These are phyloP conservation scores for Phocides pigmalion DNA, from an alignment of 1,140 invertebrate species.

Conservation along the genomic window DNA sequence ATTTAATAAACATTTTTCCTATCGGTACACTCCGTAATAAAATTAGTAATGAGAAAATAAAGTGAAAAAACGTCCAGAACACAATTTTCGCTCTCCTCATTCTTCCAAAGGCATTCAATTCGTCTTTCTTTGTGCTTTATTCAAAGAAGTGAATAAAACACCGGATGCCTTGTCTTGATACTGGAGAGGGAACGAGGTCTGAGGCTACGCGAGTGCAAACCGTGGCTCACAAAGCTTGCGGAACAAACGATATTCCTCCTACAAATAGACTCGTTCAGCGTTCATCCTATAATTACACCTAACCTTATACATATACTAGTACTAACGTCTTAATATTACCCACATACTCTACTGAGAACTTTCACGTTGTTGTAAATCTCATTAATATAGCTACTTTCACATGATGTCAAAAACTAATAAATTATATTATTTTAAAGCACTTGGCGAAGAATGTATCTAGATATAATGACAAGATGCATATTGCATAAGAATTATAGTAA, in stretches of 20 bases:
- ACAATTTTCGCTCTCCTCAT: conserved; percentile 11
- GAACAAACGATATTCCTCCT: conserved; percentile 64
- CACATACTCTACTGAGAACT: no score
- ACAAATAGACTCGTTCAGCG: conserved; percentile 30
- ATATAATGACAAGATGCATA: no score
- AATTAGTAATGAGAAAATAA: not conserved
- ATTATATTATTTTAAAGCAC: no score
- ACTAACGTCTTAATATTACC: no score
- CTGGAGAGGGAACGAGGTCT: conserved; percentile 59
- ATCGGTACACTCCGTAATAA: no score
- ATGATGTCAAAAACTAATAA: no score
- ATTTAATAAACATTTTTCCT: no score
- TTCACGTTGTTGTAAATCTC: no score
- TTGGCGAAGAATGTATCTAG: no score
- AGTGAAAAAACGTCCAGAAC: conserved; percentile 25
- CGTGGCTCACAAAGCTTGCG: conserved; percentile 60
- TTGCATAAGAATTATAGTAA: no score
- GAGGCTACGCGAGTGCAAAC: conserved; percentile 52
- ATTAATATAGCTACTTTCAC: no score
- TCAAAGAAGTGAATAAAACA: conserved; percentile 57
- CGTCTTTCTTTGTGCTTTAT: conserved; percentile 46
- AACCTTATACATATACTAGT: conserved; percentile 1
- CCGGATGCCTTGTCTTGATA: conserved; percentile 64
- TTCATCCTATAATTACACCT: conserved; percentile 22
- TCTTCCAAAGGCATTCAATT: conserved; percentile 31